Percentiles rank a stretch among this genome's conserved stretches.
Evolutionary conservation across 2,113 vertebrate genomes (phyloP).

Genomic region (Sinosuthora webbiana): DNA sequence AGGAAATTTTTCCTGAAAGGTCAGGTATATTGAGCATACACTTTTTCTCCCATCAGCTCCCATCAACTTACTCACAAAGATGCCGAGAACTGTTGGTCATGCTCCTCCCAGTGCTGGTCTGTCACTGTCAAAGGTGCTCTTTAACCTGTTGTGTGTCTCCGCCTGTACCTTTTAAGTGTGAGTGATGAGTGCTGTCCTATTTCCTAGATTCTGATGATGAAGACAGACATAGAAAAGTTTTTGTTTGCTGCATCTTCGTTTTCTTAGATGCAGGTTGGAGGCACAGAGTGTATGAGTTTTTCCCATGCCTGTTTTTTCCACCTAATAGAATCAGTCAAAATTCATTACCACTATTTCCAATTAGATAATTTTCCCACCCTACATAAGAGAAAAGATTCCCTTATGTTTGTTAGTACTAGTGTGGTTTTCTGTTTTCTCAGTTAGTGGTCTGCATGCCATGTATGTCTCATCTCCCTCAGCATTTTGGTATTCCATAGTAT

Average conservation of each 20-base stretch:
- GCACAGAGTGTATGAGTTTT: not conserved
- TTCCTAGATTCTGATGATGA: not conserved
- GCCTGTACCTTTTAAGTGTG: not conserved
- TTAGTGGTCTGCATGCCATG: not conserved
- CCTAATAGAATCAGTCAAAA: not conserved
- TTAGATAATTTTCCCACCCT: not conserved
- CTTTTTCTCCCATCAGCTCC: not conserved
- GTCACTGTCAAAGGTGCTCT: not conserved
- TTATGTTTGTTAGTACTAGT: not conserved
- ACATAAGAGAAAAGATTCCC: not conserved
- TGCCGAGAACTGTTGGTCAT: fast-evolving
- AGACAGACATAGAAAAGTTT: not conserved
- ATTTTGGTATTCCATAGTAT: not conserved
- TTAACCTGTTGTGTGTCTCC: not conserved
- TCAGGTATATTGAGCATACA: not conserved
- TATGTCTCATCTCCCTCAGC: not conserved
- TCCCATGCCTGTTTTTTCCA: not conserved
- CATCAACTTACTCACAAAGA: not conserved
- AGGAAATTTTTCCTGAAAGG: not conserved
- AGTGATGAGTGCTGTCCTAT: not conserved
- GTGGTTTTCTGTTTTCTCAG: not conserved
- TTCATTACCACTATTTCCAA: not conserved
- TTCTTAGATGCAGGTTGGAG: not conserved
- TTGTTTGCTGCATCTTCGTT: not conserved
- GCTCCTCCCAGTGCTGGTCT: not conserved